Evolutionary conservation across 1,140 invertebrate genomes (phyloP), one percentile per base, ranked within the genome.

Genomic region (Coptotermes formosanus): DNA sequence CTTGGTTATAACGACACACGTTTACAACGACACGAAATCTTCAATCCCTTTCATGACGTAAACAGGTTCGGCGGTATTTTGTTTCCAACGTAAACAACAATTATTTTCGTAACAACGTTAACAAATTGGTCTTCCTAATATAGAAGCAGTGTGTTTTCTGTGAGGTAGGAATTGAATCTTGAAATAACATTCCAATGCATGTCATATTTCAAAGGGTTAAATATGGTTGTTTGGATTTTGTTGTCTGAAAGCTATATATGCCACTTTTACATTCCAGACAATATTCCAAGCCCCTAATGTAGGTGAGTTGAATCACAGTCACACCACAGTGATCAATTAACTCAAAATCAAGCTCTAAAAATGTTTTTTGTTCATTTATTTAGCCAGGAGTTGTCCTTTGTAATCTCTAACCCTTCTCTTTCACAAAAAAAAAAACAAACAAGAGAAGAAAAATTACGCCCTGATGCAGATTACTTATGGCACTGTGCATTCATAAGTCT

Each of bases 321-420:
- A 75, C n/a, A 75, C 64, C 64, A 75, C n/a, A 11, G n/a, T 75
- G 64, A 75, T 75, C 64, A 75, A 75, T 75, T 75, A 75, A 75
- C 64, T 75, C 14, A 30, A 75, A 75, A 75, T 75, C 64, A 75
- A 75, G 25, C 64, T 75, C 64, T 14, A 75, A 75, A 75, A 75
- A 64, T 64, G 9, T 75, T 75, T 75, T 75, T 75, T 75, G 64
- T 75, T 75, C 64, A 30, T 75, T 75, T 75, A 75, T 75, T 75
- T 75, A 75, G n/a, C 25, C 9, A 30, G 52, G 52, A 55, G 64
- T 75, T 75, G 64, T 75, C 64, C 64, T 75, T 30, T 75, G 64
- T 30, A 30, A 75, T 75, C 7, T 75, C 25, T 75, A 75, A 30
- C 64, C 64, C 64, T 30, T 30, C 4, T 55, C 52, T 55, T 19